A percentile compares a stretch with the other conserved stretches of the same genome.
Conservation (phyloP, 2,888 invertebrate species). For the Clitarchus hookeri region DNA sequence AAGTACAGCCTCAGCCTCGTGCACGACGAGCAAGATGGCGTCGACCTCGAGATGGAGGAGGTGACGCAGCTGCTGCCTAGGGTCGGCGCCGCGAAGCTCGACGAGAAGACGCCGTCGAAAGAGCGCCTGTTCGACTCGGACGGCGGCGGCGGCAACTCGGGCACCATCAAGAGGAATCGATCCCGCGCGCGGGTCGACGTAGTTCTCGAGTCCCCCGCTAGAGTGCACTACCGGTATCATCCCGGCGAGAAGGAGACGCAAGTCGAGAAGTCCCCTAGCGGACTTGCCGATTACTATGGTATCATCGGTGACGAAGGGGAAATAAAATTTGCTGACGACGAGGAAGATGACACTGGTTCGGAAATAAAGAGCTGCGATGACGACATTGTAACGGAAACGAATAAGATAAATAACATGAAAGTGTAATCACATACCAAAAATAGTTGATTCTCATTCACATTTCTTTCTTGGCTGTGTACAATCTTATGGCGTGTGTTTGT, state of each 20-base stretch:
- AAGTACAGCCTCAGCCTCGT: conserved; percentile 28
- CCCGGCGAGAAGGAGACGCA: conserved; percentile 65
- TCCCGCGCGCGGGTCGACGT: neutral
- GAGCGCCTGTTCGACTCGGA: neutral
- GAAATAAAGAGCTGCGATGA: conserved; percentile 11
- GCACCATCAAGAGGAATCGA: conserved; percentile 17
- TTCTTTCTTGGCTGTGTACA: neutral
- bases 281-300: conserved; percentile 48
- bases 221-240: conserved; percentile 25
- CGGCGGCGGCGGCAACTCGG: neutral
- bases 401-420: conserved; percentile 12
- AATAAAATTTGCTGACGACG: conserved; percentile 74
- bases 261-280: conserved; percentile 67
- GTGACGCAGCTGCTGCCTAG: conserved; percentile 16
- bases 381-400: neutral
- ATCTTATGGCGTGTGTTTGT: neutral
- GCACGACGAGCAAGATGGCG: conserved; percentile 22
- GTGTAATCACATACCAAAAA: neutral
- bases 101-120: neutral
- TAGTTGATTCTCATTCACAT: neutral
- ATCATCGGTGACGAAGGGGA: conserved; percentile 64
- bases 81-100: neutral
- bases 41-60: conserved; percentile 12
- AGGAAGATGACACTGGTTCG: conserved; percentile 46
- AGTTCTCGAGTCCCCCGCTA: conserved; percentile 18